These are phyloP conservation scores for Myathropa florea DNA, from an alignment of 2,888 invertebrate genomes.

Conservation along the genomic window DNA sequence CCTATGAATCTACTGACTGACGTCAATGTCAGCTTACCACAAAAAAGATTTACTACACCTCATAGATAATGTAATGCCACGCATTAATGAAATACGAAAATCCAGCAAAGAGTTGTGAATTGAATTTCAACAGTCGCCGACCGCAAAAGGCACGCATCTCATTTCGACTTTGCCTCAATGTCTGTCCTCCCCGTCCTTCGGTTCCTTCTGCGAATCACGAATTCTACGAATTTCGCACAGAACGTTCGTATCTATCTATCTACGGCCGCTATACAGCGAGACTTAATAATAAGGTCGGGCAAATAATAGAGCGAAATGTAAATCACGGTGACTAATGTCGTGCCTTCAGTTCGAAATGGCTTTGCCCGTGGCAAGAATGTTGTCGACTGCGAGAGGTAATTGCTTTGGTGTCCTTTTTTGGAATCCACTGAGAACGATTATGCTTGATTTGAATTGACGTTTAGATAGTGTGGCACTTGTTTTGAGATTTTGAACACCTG, in stretches of 20 bases:
- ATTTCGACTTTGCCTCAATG: not conserved
- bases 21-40: not conserved
- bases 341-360: not conserved
- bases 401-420: not conserved
- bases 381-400: not conserved
- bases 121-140: not conserved
- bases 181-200: not conserved
- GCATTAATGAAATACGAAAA: not conserved
- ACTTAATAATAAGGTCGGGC: not conserved
- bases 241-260: not conserved
- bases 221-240: not conserved
- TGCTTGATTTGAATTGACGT: not conserved
- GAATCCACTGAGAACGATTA: not conserved
- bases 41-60: not conserved
- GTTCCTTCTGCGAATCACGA: not conserved
- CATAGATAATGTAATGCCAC: not conserved
- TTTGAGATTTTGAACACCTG: not conserved
- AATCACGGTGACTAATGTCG: slow-evolving; percentile 1
- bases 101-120: slow-evolving; percentile 11
- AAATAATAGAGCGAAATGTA: not conserved
- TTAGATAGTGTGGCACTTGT: not conserved
- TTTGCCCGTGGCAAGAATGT: not conserved
- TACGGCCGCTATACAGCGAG: not conserved
- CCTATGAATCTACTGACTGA: not conserved
- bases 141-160: not conserved